Percentiles rank a stretch among this genome's conserved stretches.
phyloP scores from a whole-genome alignment of 2,113 vertebrate genomes.

The Microtus pennsylvanicus region DNA sequence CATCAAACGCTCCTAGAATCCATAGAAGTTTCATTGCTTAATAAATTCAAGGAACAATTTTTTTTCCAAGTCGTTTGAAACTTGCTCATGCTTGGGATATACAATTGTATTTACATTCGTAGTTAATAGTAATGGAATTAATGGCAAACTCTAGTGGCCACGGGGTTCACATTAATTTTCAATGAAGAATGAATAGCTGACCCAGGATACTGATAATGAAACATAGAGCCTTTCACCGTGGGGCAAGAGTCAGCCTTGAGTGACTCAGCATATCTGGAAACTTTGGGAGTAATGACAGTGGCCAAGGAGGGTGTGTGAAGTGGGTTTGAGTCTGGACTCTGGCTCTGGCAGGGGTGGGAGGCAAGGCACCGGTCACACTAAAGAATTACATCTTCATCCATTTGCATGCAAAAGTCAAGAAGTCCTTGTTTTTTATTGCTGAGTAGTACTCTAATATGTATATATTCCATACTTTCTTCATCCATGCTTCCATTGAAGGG shows the following conservation, averaged over 20 bases:
- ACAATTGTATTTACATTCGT: slow-evolving; percentile 39
- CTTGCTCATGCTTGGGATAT: slow-evolving; percentile 1
- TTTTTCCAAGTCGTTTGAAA: slow-evolving; percentile 35
- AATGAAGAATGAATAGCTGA: slow-evolving; percentile 31
- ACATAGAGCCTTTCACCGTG: not conserved
- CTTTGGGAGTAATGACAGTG: not conserved
- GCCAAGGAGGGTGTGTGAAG: slow-evolving; percentile 17
- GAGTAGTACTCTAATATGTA: too few relatives aligned
- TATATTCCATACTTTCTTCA: too few relatives aligned
- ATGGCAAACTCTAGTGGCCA: not conserved
- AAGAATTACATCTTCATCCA: too few relatives aligned
- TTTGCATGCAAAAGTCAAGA: too few relatives aligned
- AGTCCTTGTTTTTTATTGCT: too few relatives aligned
- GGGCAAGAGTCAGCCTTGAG: not conserved
- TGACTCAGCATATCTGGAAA: slow-evolving; percentile 21
- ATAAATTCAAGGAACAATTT: slow-evolving; percentile 61
- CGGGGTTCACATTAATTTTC: slow-evolving; percentile 44
- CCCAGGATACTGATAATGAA: slow-evolving; percentile 6
- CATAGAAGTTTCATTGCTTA: slow-evolving; percentile 44
- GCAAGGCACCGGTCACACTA: not conserved
- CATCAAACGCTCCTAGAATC: slow-evolving; percentile 73
- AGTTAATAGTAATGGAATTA: slow-evolving; percentile 48
- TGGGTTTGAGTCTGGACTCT: slow-evolving; percentile 45
- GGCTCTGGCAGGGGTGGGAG: not conserved
- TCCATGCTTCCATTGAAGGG: too few relatives aligned